Percentiles rank a stretch among this genome's conserved stretches.
phyloP scores from a whole-genome alignment of 2,888 invertebrate genomes.

The Chrysotoxum bicinctum region DNA sequence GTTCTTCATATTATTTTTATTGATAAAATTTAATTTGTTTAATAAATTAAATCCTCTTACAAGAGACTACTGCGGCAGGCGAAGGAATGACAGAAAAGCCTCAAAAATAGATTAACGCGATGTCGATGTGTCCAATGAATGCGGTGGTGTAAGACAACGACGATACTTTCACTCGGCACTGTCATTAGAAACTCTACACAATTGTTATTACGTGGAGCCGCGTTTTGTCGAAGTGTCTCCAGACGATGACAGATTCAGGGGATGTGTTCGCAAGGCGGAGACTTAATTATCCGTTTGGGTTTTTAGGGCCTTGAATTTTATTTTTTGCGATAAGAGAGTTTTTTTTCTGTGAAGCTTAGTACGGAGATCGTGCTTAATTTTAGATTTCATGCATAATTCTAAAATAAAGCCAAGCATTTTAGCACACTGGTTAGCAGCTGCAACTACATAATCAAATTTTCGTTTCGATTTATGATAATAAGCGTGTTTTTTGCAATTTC shows the following conservation, averaged over 20 bases:
- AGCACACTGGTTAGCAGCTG: no score
- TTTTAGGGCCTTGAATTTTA: no score
- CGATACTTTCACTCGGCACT: slow-evolving; percentile 66
- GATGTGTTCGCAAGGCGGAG: slow-evolving; percentile 24
- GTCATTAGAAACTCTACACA: slow-evolving; percentile 66
- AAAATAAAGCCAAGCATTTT: no score
- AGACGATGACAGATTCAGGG: slow-evolving; percentile 37
- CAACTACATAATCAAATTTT: no score
- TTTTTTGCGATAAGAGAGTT: no score
- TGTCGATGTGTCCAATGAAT: slow-evolving; percentile 69
- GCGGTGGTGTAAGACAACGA: slow-evolving; percentile 70
- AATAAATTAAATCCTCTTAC: slow-evolving; percentile 44
- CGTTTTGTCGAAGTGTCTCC: slow-evolving; percentile 64
- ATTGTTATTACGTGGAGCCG: slow-evolving; percentile 74
- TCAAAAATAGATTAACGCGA: slow-evolving; percentile 49
- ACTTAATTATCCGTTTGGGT: not conserved
- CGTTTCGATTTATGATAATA: no score
- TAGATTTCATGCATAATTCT: no score
- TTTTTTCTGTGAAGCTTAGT: no score
- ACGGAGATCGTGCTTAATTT: no score
- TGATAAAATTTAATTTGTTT: slow-evolving; percentile 55
- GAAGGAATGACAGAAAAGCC: slow-evolving; percentile 58
- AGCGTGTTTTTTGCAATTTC: no score
- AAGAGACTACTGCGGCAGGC: slow-evolving; percentile 29
- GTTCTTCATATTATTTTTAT: slow-evolving; percentile 84